Base-by-base conservation (phyloP, 1,140 invertebrate genomes). In the Drosophila mauritiana region DNA sequence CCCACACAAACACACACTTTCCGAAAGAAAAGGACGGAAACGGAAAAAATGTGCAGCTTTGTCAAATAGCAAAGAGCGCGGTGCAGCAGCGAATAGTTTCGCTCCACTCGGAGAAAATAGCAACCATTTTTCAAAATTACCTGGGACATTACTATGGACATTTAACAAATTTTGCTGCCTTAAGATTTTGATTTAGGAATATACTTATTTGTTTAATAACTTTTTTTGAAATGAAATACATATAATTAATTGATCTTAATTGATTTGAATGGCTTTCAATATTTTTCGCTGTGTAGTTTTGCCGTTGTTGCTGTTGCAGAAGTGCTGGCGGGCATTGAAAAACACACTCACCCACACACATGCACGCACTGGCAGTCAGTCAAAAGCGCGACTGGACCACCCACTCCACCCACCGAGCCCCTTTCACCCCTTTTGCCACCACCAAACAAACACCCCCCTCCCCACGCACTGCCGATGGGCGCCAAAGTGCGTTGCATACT, bases 401-500 rank as follows among this genome's bases (percentile, higher is more conserved):
- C 46, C 25, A 31, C n/a, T n/a, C 25, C 48, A 4, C 46, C 25
- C 46, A 48, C 22, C 27, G 2, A 31, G 0, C 27, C 27, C 27
- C 27, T 31, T 48, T 43, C 17, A 12, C 27, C 36, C 34, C 52
- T 13, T 55, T 46, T 4, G 2, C 17, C 15, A 10, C 8, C 17
- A 27, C 36, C 36, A 3, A 34, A 20, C 13, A 31, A 40, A 55
- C 34, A 43, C 17, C 53, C 13, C 20, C n/a, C 4, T 39, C 12
- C 3, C 37, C 12, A 11, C 37, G 0, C 37, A 11, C 22, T 27
- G 4, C 25, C 46, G 63, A 69, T 80, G 78, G 49, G 63, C 74
- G 82, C 62, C 73, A 89, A 88, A 88, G 83, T 88, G 83, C 84
- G 83, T 88, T 84, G 84, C 83, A 89, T 76, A 79, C 83, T 88